Evolutionary conservation across 64 coral and sea anemone species (phyloP).

Genomic region (Montipora foliosa): DNA sequence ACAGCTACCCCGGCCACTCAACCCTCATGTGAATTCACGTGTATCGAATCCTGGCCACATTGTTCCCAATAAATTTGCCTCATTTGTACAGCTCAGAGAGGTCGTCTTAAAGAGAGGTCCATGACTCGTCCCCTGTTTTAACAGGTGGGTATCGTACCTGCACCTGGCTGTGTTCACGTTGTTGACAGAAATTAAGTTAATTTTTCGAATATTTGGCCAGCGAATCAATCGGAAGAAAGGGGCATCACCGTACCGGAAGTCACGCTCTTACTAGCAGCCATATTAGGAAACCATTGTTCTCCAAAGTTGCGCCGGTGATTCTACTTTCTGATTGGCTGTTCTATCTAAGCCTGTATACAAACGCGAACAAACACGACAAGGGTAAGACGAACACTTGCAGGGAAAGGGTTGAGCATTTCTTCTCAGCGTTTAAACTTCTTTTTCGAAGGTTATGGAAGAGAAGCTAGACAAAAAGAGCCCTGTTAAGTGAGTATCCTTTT

Average conservation of each 20-base stretch:
- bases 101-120: too few relatives aligned
- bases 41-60: too few relatives aligned
- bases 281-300: constrained; percentile 5
- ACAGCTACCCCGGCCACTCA: too few relatives aligned
- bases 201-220: too few relatives aligned
- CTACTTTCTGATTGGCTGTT: constrained; percentile 18
- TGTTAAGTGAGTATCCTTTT: constrained; percentile 62
- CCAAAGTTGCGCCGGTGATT: constrained; percentile 8
- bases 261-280: constrained; percentile 23
- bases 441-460: constrained; percentile 77
- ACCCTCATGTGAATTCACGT: too few relatives aligned
- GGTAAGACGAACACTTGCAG: background rate
- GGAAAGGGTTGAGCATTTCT: background rate
- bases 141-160: too few relatives aligned
- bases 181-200: too few relatives aligned
- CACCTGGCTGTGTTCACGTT: too few relatives aligned
- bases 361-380: constrained; percentile 4
- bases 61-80: too few relatives aligned
- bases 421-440: background rate
- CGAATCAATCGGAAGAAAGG: too few relatives aligned
- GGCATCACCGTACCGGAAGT: background rate
- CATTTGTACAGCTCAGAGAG: too few relatives aligned
- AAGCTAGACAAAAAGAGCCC: constrained; percentile 84
- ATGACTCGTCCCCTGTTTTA: too few relatives aligned
- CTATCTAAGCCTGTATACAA: constrained; percentile 18